A percentile compares a stretch with the other conserved stretches of the same genome.
Conservation (phyloP, 1,140 invertebrate genomes). For the Zaprionus camerounensis region DNA sequence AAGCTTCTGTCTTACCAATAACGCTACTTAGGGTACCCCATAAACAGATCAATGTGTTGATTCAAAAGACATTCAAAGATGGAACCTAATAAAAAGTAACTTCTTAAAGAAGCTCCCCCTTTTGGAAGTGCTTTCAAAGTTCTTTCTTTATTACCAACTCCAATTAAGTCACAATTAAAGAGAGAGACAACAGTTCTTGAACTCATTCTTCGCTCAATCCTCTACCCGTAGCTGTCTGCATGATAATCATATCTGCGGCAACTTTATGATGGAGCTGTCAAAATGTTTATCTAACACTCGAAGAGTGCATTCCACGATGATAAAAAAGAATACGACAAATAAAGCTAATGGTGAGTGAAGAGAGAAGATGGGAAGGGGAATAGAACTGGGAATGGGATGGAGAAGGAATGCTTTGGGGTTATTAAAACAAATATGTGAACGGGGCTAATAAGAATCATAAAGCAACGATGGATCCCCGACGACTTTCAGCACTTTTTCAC, state of each 20-base stretch:
- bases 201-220: not conserved
- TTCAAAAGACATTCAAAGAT: too few species aligned
- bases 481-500: slow-evolving; percentile 21
- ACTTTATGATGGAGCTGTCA: slow-evolving; percentile 70
- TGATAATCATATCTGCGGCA: slow-evolving; percentile 36
- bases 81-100: too few species aligned
- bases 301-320: slow-evolving; percentile 49
- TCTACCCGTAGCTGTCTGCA: not conserved
- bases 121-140: not conserved
- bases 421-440: slow-evolving; percentile 57
- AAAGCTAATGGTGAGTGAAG: slow-evolving; percentile 55
- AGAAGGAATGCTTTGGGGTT: slow-evolving; percentile 38
- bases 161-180: slow-evolving; percentile 14
- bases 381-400: slow-evolving; percentile 9
- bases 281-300: slow-evolving; percentile 79
- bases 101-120: not conserved
- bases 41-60: too few species aligned
- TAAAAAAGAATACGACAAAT: slow-evolving; percentile 67
- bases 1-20: not conserved
- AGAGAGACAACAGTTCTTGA: slow-evolving; percentile 8
- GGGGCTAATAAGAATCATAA: slow-evolving; percentile 38
- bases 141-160: not conserved
- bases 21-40: too few species aligned
- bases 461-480: slow-evolving; percentile 8
- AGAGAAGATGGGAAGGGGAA: not conserved